Percentiles rank a stretch among this genome's conserved stretches.
These are phyloP conservation scores for Sprattus sprattus DNA, from an alignment of 2,113 vertebrate species.

Conservation along the genomic window DNA sequence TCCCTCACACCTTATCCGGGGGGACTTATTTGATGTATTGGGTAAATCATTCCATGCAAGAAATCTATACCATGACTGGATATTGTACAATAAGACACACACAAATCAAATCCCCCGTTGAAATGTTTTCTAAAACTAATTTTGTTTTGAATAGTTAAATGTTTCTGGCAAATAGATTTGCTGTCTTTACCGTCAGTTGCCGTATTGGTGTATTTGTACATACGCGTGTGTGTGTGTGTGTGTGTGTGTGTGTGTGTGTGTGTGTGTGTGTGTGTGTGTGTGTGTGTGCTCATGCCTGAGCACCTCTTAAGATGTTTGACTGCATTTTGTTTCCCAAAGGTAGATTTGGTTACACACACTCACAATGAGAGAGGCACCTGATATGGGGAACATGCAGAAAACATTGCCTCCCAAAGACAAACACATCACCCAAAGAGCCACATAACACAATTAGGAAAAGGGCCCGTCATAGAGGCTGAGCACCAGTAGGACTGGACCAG, in stretches of 20 bases:
- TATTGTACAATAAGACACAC: neutral
- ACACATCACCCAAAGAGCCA: conserved; percentile 47
- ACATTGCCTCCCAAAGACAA: conserved; percentile 56
- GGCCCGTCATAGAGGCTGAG: conserved; percentile 29
- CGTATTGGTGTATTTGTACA: neutral
- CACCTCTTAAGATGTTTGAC: neutral
- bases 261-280: neutral
- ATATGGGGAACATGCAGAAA: conserved; percentile 54
- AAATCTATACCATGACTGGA: neutral
- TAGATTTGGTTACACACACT: conserved; percentile 49
- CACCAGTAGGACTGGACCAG: conserved; percentile 23
- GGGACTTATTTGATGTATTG: neutral
- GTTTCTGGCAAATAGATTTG: neutral
- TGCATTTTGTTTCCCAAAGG: conserved; percentile 38
- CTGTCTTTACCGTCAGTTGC: conserved; percentile 1
- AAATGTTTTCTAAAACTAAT: neutral
- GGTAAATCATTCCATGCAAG: neutral
- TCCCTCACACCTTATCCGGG: neutral
- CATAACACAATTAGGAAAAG: conserved; percentile 58
- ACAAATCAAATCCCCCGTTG: neutral
- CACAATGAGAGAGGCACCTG: conserved; percentile 50
- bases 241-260: conserved; percentile 33
- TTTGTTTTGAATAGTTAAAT: conserved; percentile 1
- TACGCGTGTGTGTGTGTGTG: conserved; percentile 43
- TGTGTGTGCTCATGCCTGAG: neutral